Conservation (phyloP, 2,113 vertebrate genomes). For the Cyrtonyx montezumae region DNA sequence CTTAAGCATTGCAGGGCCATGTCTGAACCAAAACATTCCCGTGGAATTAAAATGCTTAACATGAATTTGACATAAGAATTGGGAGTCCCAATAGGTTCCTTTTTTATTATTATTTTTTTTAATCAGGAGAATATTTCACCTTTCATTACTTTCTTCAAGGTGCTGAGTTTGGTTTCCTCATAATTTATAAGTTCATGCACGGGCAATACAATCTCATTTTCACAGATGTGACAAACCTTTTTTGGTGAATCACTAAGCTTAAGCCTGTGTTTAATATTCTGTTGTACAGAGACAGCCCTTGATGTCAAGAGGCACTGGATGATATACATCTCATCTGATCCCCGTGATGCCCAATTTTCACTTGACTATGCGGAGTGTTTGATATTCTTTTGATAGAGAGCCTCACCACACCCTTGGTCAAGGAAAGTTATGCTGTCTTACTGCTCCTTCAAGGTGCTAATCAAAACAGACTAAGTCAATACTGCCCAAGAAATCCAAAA, state of each 20-base stretch:
- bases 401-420: not conserved
- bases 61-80: not conserved
- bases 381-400: not conserved
- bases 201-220: not conserved
- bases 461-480: not conserved
- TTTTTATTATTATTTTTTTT: not conserved
- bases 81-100: not conserved
- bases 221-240: not conserved
- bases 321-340: not conserved
- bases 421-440: not conserved
- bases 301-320: not conserved
- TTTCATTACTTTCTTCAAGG: not conserved
- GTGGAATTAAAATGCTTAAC: not conserved
- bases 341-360: fast-evolving
- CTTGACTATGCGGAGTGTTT: fast-evolving
- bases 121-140: not conserved
- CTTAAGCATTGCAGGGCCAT: fast-evolving
- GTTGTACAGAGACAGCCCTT: not conserved
- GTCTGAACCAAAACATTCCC: not conserved
- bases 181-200: not conserved
- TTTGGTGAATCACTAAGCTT: not conserved
- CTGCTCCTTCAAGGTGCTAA: not conserved
- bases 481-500: not conserved
- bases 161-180: not conserved
- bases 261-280: not conserved